These are phyloP conservation scores for Ivindomyrus marchei DNA, from an alignment of 2,113 vertebrate genomes.

Conservation along the genomic window DNA sequence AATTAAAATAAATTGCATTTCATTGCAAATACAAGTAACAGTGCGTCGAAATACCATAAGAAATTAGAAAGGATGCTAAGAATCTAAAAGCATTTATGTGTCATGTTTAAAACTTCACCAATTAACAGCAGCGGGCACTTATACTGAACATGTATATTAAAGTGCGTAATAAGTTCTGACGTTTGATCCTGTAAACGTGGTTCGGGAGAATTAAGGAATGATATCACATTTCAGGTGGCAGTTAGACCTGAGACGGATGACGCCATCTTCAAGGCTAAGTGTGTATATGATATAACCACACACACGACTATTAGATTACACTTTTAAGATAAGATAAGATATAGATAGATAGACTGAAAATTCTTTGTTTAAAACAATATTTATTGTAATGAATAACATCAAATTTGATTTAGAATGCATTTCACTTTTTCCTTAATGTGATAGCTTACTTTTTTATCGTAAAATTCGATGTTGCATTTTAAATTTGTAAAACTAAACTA, in stretches of 20 bases:
- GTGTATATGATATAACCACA: background rate
- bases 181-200: constrained; percentile 21
- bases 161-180: constrained; percentile 22
- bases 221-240: constrained; percentile 46
- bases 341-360: background rate
- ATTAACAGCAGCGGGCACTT: background rate
- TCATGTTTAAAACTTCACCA: background rate
- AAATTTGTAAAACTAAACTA: background rate
- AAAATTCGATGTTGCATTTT: background rate
- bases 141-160: background rate
- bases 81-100: background rate
- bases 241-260: constrained; percentile 23
- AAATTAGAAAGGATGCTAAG: background rate
- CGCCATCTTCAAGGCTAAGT: constrained; percentile 11
- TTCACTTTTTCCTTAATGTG: background rate
- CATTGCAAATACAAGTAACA: background rate
- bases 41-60: background rate
- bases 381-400: background rate
- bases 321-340: background rate
- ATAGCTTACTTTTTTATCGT: background rate
- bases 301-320: background rate
- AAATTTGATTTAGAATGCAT: background rate
- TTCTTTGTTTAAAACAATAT: background rate
- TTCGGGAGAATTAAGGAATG: constrained; percentile 39
- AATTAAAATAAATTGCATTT: background rate